Percentiles rank a stretch among this genome's conserved stretches.
Conservation (phyloP, 2,113 vertebrate species). For the Polypterus senegalus region DNA sequence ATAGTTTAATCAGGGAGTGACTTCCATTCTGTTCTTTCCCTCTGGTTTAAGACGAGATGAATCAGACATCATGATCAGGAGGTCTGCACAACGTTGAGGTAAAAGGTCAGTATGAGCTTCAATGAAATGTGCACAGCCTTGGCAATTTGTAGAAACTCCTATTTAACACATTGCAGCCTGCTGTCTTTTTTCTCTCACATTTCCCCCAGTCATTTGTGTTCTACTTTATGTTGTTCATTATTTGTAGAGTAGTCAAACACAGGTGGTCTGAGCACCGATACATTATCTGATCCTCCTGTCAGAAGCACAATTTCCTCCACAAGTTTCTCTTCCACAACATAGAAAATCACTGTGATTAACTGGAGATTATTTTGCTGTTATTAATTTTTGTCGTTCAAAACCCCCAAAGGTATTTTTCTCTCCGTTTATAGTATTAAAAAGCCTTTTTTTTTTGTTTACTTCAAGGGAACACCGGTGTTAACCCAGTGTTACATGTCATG, state of each 20-base stretch:
- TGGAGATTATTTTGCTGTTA: slow-evolving; percentile 42
- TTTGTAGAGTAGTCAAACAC: slow-evolving; percentile 29
- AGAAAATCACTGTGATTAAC: slow-evolving; percentile 43
- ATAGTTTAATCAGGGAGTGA: too few relatives aligned
- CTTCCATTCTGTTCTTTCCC: background rate
- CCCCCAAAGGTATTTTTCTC: slow-evolving; percentile 36
- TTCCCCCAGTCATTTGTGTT: too few relatives aligned
- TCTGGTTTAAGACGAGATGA: background rate
- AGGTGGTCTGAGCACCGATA: slow-evolving; percentile 23
- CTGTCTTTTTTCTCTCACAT: slow-evolving; percentile 6
- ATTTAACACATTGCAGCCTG: background rate
- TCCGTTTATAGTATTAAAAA: slow-evolving; percentile 21
- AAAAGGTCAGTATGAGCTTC: slow-evolving; percentile 29
- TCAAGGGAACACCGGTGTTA: slow-evolving; percentile 87
- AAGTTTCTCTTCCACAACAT: slow-evolving; percentile 16
- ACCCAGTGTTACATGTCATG: slow-evolving; percentile 78
- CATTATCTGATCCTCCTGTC: slow-evolving; percentile 6
- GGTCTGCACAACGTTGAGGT: slow-evolving; percentile 36
- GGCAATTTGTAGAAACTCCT: slow-evolving; percentile 12
- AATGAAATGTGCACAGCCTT: slow-evolving; percentile 26
- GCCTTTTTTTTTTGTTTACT: slow-evolving; percentile 22
- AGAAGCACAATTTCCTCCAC: slow-evolving; percentile 5
- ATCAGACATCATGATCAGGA: background rate
- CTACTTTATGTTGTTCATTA: too few relatives aligned
- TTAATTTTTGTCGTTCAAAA: slow-evolving; percentile 50